Percentiles rank a stretch among this genome's conserved stretches.
These are phyloP conservation scores for Nephrotoma guestfalica DNA, from an alignment of 2,888 invertebrate genomes.

Conservation along the genomic window DNA sequence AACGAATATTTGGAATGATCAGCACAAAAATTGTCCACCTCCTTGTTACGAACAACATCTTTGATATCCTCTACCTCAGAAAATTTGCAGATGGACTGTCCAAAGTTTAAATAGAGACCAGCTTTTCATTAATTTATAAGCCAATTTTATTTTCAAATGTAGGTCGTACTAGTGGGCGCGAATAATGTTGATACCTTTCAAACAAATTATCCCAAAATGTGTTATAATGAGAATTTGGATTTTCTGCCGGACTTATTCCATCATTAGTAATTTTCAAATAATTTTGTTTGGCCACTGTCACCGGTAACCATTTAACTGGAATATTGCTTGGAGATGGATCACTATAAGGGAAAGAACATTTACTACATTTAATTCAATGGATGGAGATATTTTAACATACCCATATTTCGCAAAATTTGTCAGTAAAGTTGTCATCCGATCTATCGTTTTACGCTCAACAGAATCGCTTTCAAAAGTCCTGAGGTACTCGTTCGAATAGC, in stretches of 20 bases:
- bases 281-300: background rate
- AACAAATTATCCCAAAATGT: background rate
- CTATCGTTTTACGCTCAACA: conserved; percentile 1
- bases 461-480: background rate
- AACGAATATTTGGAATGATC: too few relatives aligned
- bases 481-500: background rate
- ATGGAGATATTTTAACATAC: background rate
- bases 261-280: background rate
- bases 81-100: too few relatives aligned
- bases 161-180: background rate
- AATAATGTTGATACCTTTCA: background rate
- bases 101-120: too few relatives aligned
- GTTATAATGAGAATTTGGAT: background rate
- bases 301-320: background rate
- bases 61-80: too few relatives aligned
- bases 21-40: too few relatives aligned
- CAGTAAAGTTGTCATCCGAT: background rate
- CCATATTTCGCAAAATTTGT: conserved; percentile 9
- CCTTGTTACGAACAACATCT: too few relatives aligned
- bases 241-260: background rate
- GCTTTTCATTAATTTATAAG: too few relatives aligned
- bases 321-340: background rate
- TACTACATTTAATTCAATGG: background rate
- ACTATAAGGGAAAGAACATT: background rate
- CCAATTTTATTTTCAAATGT: too few relatives aligned